Conservation (phyloP, 2,888 invertebrate genomes). For the Panopea generosa region DNA sequence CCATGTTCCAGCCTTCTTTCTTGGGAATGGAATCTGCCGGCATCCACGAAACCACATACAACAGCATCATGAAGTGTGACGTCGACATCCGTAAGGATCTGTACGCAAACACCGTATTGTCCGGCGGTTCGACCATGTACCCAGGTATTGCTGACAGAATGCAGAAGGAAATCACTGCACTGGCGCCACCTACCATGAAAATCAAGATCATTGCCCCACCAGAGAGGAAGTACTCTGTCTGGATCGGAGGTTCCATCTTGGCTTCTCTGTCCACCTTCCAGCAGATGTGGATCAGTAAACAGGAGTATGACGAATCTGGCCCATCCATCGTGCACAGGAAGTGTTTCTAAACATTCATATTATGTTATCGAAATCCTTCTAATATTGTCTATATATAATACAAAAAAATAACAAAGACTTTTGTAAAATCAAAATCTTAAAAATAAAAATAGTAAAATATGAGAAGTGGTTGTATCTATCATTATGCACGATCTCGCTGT, state of each 20-base stretch:
- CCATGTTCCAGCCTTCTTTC: conserved; percentile 81
- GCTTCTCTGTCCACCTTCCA: conserved; percentile 88
- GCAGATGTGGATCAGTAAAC: conserved; percentile 80
- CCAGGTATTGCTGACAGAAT: conserved; percentile 88
- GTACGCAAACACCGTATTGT: conserved; percentile 89
- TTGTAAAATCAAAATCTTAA: too few relatives aligned
- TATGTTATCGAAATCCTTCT: too few relatives aligned
- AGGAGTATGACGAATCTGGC: conserved; percentile 78
- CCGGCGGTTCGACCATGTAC: conserved; percentile 94
- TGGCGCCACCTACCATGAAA: conserved; percentile 61
- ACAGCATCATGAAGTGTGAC: conserved; percentile 61
- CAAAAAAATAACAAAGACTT: too few relatives aligned
- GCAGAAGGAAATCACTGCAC: conserved; percentile 58
- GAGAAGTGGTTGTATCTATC: too few relatives aligned
- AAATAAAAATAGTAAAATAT: too few relatives aligned
- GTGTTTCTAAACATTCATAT: conserved; percentile 64
- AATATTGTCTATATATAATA: too few relatives aligned
- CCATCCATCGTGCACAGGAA: conserved; percentile 87
- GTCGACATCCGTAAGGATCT: conserved; percentile 77
- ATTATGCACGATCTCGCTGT: too few relatives aligned
- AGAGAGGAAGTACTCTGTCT: conserved; percentile 94
- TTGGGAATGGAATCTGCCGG: conserved; percentile 66
- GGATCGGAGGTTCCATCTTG: conserved; percentile 99
- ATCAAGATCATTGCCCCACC: conserved; percentile 66
- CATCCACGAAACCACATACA: conserved; percentile 5